Conservation (phyloP, 1,140 invertebrate species). For the Melanaphis sacchari region DNA sequence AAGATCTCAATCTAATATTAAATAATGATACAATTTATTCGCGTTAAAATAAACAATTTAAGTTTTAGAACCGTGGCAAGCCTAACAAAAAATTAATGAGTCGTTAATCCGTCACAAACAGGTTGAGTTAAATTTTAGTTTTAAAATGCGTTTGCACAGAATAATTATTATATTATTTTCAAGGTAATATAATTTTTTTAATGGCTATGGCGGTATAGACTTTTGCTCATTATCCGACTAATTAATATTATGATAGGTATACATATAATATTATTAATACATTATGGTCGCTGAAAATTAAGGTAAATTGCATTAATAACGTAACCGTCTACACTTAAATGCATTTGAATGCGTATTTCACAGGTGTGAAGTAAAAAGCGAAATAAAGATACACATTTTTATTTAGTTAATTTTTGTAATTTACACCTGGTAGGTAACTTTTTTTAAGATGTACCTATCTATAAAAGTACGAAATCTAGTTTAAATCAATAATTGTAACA, state of each 20-base stretch:
- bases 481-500: background rate
- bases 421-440: too few relatives aligned
- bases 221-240: background rate
- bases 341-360: background rate
- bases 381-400: background rate
- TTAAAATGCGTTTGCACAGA: background rate
- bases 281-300: background rate
- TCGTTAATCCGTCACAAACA: background rate
- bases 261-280: background rate
- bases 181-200: background rate
- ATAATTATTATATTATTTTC: slow-evolving; percentile 7
- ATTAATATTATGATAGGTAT: background rate
- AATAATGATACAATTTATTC: background rate
- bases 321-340: background rate
- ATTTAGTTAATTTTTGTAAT: background rate
- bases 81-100: background rate
- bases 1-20: background rate
- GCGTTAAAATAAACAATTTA: background rate
- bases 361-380: background rate
- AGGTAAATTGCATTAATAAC: background rate
- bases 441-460: too few relatives aligned
- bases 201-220: background rate
- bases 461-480: background rate
- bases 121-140: background rate
- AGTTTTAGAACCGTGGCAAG: background rate